Percentiles rank a stretch among this genome's conserved stretches.
phyloP scores from a whole-genome alignment of 2,888 invertebrate species.

The Prenolepis imparis region DNA sequence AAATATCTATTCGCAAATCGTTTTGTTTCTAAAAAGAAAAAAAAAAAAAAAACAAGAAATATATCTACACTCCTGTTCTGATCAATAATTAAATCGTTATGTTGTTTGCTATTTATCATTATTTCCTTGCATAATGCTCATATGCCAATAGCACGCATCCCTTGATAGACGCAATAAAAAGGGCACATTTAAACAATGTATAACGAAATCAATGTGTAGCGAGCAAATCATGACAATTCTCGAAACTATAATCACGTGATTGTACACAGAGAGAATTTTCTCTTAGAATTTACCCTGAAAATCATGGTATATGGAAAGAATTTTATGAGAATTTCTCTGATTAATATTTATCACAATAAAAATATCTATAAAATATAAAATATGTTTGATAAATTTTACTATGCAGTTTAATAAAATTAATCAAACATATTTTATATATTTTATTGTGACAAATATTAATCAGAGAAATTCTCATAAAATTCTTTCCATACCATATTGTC shows the following conservation, averaged over 20 bases:
- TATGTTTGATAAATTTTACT: too few species aligned
- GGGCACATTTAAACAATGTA: neutral
- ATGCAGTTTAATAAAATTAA: too few species aligned
- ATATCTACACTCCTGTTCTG: neutral
- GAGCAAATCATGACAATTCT: neutral
- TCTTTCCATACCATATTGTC: too few species aligned
- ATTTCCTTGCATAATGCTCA: neutral
- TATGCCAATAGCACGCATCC: neutral
- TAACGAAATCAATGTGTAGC: neutral
- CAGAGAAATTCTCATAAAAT: too few species aligned
- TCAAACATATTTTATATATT: too few species aligned
- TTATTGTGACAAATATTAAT: too few species aligned
- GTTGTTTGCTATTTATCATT: neutral
- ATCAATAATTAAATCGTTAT: neutral
- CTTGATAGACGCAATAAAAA: slow-evolving; percentile 8
- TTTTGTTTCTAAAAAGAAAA: neutral
- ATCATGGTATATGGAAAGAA: too few species aligned
- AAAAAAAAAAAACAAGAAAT: neutral
- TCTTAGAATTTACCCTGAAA: too few species aligned
- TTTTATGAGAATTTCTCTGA: too few species aligned
- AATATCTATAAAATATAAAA: too few species aligned
- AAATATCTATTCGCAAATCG: neutral
- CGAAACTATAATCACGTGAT: neutral
- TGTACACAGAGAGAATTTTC: too few species aligned
- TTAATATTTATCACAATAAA: too few species aligned